phyloP scores from a whole-genome alignment of 1,140 invertebrate species.

The Drosophila malerkotliana region DNA sequence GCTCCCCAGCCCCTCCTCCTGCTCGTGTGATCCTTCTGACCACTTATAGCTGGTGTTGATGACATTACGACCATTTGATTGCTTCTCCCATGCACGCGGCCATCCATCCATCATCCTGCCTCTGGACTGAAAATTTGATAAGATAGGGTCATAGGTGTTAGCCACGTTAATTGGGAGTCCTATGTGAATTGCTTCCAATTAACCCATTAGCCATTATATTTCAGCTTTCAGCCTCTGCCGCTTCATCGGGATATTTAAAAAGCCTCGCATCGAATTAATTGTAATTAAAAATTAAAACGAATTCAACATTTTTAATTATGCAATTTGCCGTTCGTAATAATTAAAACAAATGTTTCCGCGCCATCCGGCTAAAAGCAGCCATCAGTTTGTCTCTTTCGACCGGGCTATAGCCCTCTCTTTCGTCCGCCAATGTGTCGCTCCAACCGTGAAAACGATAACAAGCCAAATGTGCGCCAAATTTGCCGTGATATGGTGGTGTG shows the following conservation, averaged over 20 bases:
- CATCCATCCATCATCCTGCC: conserved; percentile 38
- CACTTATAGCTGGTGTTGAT: conserved; percentile 72
- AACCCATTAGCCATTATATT: conserved; percentile 42
- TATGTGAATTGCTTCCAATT: conserved; percentile 36
- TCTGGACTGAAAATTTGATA: conserved; percentile 16
- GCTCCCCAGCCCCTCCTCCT: background rate
- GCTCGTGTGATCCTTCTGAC: conserved; percentile 20
- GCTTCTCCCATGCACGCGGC: conserved; percentile 56
- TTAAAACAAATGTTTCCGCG: conserved; percentile 69
- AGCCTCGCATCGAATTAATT: conserved; percentile 62
- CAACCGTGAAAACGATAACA: conserved; percentile 57
- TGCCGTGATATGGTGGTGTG: conserved; percentile 12
- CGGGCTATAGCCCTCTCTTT: background rate
- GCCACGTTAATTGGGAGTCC: conserved; percentile 7
- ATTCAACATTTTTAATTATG: conserved; percentile 78
- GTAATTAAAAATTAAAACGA: conserved; percentile 80
- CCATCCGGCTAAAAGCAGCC: conserved; percentile 7
- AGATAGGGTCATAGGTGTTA: conserved; percentile 3
- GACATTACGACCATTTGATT: conserved; percentile 80
- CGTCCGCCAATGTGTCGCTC: conserved; percentile 41
- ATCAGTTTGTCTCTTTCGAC: background rate
- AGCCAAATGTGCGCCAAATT: conserved; percentile 53
- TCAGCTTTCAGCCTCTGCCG: background rate
- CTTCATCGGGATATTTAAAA: conserved; percentile 8
- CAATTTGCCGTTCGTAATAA: conserved; percentile 77